Evolutionary conservation across 2,797 vertebrate species (phyloP).

Genomic region (Cyprinodon diabolis): DNA sequence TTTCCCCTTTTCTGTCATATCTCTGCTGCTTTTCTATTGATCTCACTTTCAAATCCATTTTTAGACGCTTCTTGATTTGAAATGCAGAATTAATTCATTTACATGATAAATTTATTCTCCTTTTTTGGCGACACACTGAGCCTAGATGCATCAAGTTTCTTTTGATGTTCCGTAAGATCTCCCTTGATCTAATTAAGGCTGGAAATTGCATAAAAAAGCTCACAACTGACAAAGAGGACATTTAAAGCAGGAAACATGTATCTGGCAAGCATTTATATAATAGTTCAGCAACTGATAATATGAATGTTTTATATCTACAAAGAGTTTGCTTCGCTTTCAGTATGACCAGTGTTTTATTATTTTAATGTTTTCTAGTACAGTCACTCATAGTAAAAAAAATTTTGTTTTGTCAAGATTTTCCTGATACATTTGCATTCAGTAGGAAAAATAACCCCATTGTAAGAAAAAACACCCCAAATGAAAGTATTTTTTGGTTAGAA

Average conservation of each 20-base stretch:
- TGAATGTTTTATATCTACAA: not conserved
- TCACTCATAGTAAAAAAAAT: not conserved
- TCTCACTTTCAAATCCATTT: constrained; percentile 34
- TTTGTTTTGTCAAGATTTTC: not conserved
- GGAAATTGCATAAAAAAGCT: constrained; percentile 39
- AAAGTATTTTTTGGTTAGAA: too few relatives aligned
- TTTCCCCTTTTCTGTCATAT: constrained; percentile 6
- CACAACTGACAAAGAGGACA: constrained; percentile 25
- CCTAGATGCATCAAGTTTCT: constrained; percentile 24
- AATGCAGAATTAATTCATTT: constrained; percentile 60
- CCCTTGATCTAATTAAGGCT: constrained; percentile 59
- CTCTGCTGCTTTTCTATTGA: constrained; percentile 9
- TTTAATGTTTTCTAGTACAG: not conserved
- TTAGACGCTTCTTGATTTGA: constrained; percentile 40
- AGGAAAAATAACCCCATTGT: not conserved
- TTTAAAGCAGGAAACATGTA: constrained; percentile 20
- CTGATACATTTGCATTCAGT: not conserved
- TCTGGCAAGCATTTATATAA: not conserved
- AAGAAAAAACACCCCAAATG: too few relatives aligned
- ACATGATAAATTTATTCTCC: constrained; percentile 54
- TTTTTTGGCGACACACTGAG: constrained; percentile 37
- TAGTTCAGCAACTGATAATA: not conserved
- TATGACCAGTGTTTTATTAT: not conserved
- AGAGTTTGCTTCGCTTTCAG: not conserved
- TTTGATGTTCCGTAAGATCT: constrained; percentile 62